Evolutionary conservation across 2,888 invertebrate species (phyloP).

Genomic region (Xanthostigma xanthostigma): DNA sequence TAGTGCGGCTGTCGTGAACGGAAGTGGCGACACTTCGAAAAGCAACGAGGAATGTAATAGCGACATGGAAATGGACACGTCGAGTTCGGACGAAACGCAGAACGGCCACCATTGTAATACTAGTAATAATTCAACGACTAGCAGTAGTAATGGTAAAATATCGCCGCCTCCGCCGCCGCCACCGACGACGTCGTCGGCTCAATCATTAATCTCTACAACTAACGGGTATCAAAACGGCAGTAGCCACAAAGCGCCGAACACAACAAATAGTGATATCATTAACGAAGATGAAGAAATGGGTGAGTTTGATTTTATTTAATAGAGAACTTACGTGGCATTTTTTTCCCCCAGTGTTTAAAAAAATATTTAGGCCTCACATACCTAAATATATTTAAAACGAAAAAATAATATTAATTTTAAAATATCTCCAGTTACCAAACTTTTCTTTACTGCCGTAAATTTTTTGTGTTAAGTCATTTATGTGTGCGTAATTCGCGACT

Average conservation of each 20-base stretch:
- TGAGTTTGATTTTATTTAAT: constrained; percentile 26
- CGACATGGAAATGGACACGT: constrained; percentile 38
- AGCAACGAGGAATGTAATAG: constrained; percentile 28
- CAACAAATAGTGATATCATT: constrained; percentile 3
- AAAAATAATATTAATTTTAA: too few relatives aligned
- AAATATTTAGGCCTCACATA: too few relatives aligned
- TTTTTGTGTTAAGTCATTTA: too few relatives aligned
- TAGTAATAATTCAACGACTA: constrained; percentile 21
- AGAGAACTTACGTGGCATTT: too few relatives aligned
- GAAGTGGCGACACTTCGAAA: constrained; percentile 24
- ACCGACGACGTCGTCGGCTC: constrained; percentile 15
- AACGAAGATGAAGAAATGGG: constrained; percentile 58
- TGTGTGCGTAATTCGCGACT: too few relatives aligned
- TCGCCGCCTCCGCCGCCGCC: constrained; percentile 1
- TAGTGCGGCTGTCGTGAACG: constrained; percentile 31
- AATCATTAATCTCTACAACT: constrained; percentile 19
- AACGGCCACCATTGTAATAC: constrained; percentile 25
- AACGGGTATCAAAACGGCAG: constrained; percentile 48
- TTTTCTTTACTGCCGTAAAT: too few relatives aligned
- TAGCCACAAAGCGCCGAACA: constrained; percentile 20
- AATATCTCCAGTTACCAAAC: too few relatives aligned
- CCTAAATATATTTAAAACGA: too few relatives aligned
- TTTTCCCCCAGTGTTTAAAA: too few relatives aligned
- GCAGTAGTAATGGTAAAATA: constrained; percentile 18
- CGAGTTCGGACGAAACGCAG: constrained; percentile 23